Evolutionary conservation across 2,888 invertebrate species (phyloP).

Genomic region (Athalia rosae): DNA sequence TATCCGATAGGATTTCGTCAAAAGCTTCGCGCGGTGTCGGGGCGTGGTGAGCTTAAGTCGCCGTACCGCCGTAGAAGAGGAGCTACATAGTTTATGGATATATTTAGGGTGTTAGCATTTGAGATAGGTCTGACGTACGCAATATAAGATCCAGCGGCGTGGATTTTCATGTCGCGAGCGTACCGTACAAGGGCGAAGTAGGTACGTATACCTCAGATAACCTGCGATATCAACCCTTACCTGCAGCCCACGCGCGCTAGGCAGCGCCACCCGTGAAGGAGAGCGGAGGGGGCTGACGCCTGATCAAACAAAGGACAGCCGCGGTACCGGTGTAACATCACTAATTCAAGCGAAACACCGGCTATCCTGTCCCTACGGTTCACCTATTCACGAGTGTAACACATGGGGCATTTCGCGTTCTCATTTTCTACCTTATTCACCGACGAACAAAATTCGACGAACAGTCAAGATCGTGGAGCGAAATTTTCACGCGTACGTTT

Average conservation of each 20-base stretch:
- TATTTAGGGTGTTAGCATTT: slow-evolving; percentile 37
- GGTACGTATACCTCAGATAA: not conserved
- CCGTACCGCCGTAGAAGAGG: not conserved
- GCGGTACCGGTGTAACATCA: not conserved
- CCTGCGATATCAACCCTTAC: no score
- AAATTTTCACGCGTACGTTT: no score
- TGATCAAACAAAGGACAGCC: slow-evolving; percentile 21
- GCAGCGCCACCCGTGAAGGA: not conserved
- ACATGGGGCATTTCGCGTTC: no score
- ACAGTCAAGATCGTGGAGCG: no score
- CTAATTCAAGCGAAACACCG: not conserved
- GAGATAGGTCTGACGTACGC: slow-evolving; percentile 38
- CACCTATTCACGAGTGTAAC: no score
- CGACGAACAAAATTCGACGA: not conserved
- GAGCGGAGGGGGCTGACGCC: not conserved
- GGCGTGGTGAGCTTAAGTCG: slow-evolving; percentile 28
- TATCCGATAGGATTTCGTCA: slow-evolving; percentile 32
- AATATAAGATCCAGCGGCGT: slow-evolving; percentile 24
- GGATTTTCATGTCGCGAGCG: slow-evolving; percentile 15
- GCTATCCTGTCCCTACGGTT: no score
- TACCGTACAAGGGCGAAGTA: not conserved
- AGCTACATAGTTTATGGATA: slow-evolving; percentile 38
- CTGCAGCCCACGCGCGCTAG: no score
- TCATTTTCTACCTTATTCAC: not conserved
- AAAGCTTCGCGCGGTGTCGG: slow-evolving; percentile 24